A percentile compares a stretch with the other conserved stretches of the same genome.
Conservation (phyloP, 2,888 invertebrate species). For the Isoperla grammatica region DNA sequence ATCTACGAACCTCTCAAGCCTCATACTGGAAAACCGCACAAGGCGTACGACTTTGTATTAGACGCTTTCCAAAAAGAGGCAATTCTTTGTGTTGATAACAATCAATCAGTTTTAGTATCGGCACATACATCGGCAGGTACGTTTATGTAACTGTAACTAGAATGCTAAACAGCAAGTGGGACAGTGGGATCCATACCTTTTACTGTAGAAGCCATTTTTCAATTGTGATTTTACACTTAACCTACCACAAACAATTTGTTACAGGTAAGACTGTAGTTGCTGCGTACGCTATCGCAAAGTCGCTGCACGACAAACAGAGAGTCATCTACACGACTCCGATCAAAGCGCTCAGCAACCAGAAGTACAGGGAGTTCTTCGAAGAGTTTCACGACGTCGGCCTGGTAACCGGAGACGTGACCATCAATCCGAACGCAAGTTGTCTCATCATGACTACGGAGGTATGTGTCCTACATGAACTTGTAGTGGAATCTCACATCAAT, state of each 20-base stretch:
- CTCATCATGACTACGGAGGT: constrained; percentile 99
- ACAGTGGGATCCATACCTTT: no score
- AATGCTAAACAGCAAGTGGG: no score
- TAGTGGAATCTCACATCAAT: no score
- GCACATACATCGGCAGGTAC: constrained; percentile 98
- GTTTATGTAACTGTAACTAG: constrained; percentile 46
- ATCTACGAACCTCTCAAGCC: constrained; percentile 62
- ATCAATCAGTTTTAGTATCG: constrained; percentile 96
- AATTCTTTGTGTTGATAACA: constrained; percentile 92
- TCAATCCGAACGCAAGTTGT: constrained; percentile 96
- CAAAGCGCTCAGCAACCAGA: constrained; percentile 66
- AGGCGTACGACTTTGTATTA: constrained; percentile 88
- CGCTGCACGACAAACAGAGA: constrained; percentile 92
- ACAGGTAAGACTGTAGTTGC: constrained; percentile 14
- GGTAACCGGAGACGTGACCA: constrained; percentile 99
- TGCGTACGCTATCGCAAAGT: constrained; percentile 94
- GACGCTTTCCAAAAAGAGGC: constrained; percentile 99
- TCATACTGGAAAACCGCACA: constrained; percentile 64
- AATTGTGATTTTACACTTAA: no score
- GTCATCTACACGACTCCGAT: constrained; percentile 98
- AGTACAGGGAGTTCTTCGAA: constrained; percentile 97
- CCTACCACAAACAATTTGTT: no score
- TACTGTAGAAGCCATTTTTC: no score
- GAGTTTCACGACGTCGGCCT: constrained; percentile 97
- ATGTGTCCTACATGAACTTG: no score